Conservation (phyloP, 2,113 vertebrate species). For the Aspiorhynchus laticeps region DNA sequence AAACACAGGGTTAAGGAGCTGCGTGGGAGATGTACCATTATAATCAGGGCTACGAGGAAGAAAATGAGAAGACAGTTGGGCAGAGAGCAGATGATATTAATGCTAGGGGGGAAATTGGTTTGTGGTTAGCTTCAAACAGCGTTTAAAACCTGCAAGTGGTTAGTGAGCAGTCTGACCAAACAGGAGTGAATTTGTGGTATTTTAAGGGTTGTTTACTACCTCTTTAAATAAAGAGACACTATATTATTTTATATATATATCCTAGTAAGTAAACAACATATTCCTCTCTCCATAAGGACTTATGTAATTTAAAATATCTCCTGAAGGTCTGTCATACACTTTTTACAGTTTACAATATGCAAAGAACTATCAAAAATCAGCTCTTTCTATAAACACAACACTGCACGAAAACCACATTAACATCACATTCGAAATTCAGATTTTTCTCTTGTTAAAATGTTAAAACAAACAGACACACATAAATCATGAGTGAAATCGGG, state of each 20-base stretch:
- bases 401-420: neutral
- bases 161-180: neutral
- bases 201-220: neutral
- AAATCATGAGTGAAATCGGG: neutral
- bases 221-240: neutral
- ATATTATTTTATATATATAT: neutral
- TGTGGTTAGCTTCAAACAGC: slow-evolving; percentile 5
- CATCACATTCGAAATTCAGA: neutral
- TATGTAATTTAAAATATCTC: neutral
- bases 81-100: slow-evolving; percentile 15
- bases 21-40: slow-evolving; percentile 8
- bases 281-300: neutral
- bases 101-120: neutral
- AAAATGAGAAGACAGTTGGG: slow-evolving; percentile 9
- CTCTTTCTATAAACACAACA: too few species aligned
- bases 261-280: neutral
- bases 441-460: neutral
- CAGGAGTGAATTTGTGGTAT: neutral
- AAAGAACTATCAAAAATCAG: neutral
- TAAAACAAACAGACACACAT: neutral
- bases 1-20: slow-evolving; percentile 39
- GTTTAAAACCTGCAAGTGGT: neutral
- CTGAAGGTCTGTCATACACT: neutral
- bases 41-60: slow-evolving; percentile 26
- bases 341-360: neutral